phyloP scores from a whole-genome alignment of 2,113 vertebrate species.

The Serinus canaria region DNA sequence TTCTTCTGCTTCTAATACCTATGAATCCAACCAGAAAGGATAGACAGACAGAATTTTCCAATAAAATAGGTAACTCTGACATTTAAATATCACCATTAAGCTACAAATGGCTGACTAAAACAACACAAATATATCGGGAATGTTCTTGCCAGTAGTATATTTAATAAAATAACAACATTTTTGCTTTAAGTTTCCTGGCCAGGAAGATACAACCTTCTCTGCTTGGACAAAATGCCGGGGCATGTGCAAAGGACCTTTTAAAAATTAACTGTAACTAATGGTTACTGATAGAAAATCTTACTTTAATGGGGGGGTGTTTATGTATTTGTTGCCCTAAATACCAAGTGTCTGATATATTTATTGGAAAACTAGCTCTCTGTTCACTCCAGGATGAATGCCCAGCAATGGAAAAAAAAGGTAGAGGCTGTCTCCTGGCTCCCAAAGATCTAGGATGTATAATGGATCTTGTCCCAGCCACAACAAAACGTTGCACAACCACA shows the following conservation, averaged over 20 bases:
- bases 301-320: neutral
- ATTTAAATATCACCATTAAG: neutral
- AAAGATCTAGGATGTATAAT: fast-evolving
- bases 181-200: neutral
- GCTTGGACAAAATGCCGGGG: neutral
- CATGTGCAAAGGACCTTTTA: neutral
- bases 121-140: neutral
- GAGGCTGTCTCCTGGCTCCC: neutral
- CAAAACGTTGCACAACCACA: neutral
- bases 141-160: neutral
- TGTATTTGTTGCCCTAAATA: neutral
- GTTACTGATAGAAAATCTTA: neutral
- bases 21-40: neutral
- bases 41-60: neutral
- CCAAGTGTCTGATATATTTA: neutral
- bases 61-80: neutral
- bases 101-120: neutral
- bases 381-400: neutral
- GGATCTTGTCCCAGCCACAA: fast-evolving
- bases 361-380: neutral
- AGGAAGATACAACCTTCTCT: neutral
- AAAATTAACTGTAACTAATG: neutral
- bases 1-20: neutral
- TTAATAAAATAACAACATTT: neutral
- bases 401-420: neutral